Conservation (phyloP, 1,140 invertebrate genomes). For the Meloidogyne hapla region DNA sequence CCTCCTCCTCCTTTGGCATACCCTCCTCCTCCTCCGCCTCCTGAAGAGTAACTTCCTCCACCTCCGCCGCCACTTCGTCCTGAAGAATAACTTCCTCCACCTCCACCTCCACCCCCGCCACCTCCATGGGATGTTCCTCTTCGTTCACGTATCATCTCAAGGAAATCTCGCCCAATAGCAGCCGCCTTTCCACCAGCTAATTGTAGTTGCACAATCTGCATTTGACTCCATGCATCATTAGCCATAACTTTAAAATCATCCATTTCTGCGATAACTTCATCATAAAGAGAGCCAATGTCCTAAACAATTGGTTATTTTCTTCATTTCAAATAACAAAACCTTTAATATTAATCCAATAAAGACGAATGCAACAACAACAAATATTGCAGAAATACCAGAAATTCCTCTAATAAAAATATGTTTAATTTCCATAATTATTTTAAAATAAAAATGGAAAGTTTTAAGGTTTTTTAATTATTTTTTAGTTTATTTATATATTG, state of each 20-base stretch:
- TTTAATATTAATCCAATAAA: constrained; percentile 17
- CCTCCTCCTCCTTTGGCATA: constrained; percentile 15
- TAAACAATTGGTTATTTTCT: not conserved
- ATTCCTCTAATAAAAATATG: not conserved
- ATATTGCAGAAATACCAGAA: constrained; percentile 5
- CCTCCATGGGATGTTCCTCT: not conserved
- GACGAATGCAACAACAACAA: constrained; percentile 3
- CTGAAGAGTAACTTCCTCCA: not conserved
- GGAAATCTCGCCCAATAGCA: constrained; percentile 28
- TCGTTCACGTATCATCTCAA: constrained; percentile 23
- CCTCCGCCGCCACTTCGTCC: not conserved
- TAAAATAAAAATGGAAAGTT: not conserved
- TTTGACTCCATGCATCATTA: constrained; percentile 34
- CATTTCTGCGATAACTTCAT: constrained; percentile 32
- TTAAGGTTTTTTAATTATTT: no score
- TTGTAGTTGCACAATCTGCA: constrained; percentile 21
- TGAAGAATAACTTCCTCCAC: not conserved
- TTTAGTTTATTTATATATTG: no score
- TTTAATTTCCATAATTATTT: not conserved
- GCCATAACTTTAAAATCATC: constrained; percentile 36
- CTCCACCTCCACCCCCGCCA: constrained; percentile 30
- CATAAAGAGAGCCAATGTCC: constrained; percentile 33
- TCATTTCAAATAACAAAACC: not conserved
- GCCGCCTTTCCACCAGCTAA: constrained; percentile 35
- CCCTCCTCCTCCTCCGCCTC: constrained; percentile 26